Percentiles rank a stretch among this genome's conserved stretches.
Conservation (phyloP, 2,113 vertebrate genomes). For the Anhinga rufa region DNA sequence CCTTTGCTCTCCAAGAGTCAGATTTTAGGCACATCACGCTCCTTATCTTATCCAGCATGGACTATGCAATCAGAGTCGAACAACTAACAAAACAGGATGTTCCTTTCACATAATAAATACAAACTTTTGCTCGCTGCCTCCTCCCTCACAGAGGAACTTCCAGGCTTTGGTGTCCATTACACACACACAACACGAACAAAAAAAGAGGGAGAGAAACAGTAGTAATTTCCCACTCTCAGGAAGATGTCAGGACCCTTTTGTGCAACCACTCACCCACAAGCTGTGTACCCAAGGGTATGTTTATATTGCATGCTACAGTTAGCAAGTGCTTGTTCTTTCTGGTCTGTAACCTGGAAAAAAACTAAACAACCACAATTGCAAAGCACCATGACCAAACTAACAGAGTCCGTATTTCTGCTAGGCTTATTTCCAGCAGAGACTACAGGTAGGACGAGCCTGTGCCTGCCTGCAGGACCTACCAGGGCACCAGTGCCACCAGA, state of each 20-base stretch:
- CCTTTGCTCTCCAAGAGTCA: background rate
- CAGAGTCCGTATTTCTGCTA: background rate
- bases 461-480: background rate
- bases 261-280: background rate
- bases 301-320: background rate
- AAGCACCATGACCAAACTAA: background rate
- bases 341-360: background rate
- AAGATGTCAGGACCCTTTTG: background rate
- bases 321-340: background rate
- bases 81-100: background rate
- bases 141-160: background rate
- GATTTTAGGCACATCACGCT: background rate
- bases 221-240: background rate
- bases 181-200: background rate
- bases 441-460: background rate
- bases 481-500: too few species aligned
- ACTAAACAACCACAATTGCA: background rate
- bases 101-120: background rate
- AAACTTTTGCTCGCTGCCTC: background rate
- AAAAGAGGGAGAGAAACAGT: background rate
- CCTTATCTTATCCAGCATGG: accelerated
- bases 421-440: background rate
- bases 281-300: background rate
- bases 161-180: background rate
- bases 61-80: background rate